These are phyloP conservation scores for Microtus pennsylvanicus DNA, from an alignment of 2,113 vertebrate genomes.

Conservation along the genomic window DNA sequence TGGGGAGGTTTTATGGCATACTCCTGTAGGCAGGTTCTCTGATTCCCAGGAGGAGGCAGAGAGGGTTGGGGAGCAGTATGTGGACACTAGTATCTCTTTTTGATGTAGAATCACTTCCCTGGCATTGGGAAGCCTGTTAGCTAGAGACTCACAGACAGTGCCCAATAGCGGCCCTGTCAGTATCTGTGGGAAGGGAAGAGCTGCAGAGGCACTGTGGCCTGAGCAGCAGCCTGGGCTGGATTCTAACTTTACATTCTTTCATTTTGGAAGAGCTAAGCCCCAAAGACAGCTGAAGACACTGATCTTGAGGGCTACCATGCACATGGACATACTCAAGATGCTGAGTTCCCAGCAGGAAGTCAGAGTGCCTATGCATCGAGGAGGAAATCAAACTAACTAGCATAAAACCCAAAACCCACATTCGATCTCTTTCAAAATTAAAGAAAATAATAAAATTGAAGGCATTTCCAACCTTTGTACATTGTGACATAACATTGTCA, in stretches of 20 bases:
- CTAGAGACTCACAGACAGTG: no score
- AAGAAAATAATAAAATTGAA: background rate
- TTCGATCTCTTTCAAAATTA: background rate
- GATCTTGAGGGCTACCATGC: background rate
- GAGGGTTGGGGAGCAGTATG: background rate
- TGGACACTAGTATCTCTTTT: background rate
- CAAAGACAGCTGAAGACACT: no score
- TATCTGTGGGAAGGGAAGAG: background rate
- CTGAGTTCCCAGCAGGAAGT: background rate
- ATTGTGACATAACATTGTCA: background rate
- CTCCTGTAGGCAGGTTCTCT: background rate
- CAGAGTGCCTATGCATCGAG: background rate
- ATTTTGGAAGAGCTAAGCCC: background rate
- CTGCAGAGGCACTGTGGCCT: background rate
- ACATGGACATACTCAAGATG: background rate
- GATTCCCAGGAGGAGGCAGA: background rate
- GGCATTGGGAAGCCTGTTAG: background rate
- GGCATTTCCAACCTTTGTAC: background rate
- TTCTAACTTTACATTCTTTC: no score
- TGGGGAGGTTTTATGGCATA: background rate
- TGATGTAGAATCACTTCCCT: background rate
- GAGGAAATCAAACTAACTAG: constrained; percentile 19
- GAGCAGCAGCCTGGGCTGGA: background rate
- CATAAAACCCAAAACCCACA: background rate
- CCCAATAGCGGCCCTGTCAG: background rate